Conservation (phyloP, 2,888 invertebrate genomes). For the Folsomia manolachei region DNA sequence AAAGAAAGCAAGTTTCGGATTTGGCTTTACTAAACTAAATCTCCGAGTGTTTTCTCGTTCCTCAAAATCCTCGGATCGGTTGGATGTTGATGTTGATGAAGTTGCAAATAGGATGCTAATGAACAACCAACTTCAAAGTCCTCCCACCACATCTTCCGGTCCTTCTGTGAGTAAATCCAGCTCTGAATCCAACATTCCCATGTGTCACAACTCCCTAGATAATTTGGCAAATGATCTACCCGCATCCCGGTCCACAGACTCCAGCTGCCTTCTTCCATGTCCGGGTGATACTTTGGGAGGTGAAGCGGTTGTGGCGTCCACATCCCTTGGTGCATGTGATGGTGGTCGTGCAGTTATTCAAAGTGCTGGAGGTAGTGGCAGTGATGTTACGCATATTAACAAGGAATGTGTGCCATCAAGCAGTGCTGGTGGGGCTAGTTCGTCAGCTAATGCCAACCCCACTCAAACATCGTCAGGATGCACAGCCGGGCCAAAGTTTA, state of each 20-base stretch:
- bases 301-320: background rate
- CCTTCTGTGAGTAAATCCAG: constrained; percentile 47
- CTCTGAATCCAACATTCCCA: constrained; percentile 49
- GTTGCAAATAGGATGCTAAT: constrained; percentile 3
- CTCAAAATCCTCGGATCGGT: constrained; percentile 26
- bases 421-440: constrained; percentile 4
- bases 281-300: constrained; percentile 2
- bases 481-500: constrained; percentile 62
- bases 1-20: constrained; percentile 20
- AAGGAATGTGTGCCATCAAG: constrained; percentile 13
- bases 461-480: constrained; percentile 52
- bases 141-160: constrained; percentile 14
- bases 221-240: constrained; percentile 47
- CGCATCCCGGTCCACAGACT: constrained; percentile 47
- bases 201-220: constrained; percentile 50
- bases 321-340: too few species aligned
- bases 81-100: constrained; percentile 14
- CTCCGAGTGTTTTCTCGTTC: constrained; percentile 26
- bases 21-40: constrained; percentile 24
- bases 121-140: constrained; percentile 37
- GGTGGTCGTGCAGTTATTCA: constrained; percentile 7
- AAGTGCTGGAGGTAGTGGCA: constrained; percentile 12
- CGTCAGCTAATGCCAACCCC: constrained; percentile 35
- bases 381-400: constrained; percentile 11
- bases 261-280: constrained; percentile 42